Evolutionary conservation across 2,888 invertebrate genomes (phyloP), one percentile per base, ranked within the genome.

Genomic region (Melanotus villosus): DNA sequence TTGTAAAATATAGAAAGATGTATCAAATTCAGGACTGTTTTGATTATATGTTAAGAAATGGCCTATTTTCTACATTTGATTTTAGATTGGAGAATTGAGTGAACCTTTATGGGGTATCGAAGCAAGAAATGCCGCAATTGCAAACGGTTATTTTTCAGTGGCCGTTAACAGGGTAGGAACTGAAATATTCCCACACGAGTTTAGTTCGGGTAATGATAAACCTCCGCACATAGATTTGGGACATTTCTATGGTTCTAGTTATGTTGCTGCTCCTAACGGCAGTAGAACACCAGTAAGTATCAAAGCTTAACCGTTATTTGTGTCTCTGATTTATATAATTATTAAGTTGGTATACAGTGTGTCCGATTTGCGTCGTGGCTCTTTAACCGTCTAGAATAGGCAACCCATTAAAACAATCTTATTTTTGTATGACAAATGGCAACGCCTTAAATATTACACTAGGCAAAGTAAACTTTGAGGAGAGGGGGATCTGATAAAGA

Each of bases 31-130:
- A n/a, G n/a, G n/a, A n/a, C n/a, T n/a, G n/a, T n/a, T n/a, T n/a
- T n/a, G n/a, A n/a, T n/a, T n/a, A n/a, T n/a, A n/a, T n/a, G n/a
- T n/a, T n/a, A n/a, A n/a, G n/a, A n/a, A n/a, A n/a, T n/a, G n/a
- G n/a, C n/a, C n/a, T n/a, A n/a, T n/a, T n/a, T n/a, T n/a, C n/a
- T n/a, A n/a, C n/a, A n/a, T 32, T 26, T 50, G 21, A 50, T 19
- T 69, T 43, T 68, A 85, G 85, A 81, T 89, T 52, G 87, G 90
- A 0, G 87, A 86, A 19, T 86, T 92, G 52, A 96, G 96, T 80
- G 98, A 99, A 85, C 95, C 97, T 0, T 86, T 99, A 76, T 99
- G 99, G 99, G 90, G 93, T 0, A 92, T 98, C 70, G 99, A 99
- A 87, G 98, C 99, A 0, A 87, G 99, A 71, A 94, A 92, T 85